Evolutionary conservation across 2,113 vertebrate genomes (phyloP).

Genomic region (Fregata magnificens): DNA sequence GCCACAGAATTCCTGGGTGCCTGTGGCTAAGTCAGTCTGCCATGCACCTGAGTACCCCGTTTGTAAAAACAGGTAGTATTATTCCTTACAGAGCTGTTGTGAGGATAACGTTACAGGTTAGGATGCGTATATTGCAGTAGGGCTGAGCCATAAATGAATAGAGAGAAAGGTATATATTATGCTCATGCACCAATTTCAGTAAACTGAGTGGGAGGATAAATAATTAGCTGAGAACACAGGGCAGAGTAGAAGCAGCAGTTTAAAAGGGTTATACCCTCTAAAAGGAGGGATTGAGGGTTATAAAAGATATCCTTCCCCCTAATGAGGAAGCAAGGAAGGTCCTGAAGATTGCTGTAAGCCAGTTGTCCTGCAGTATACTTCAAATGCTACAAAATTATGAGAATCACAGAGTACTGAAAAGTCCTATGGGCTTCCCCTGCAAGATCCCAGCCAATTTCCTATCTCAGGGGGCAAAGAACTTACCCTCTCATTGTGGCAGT

Average conservation of each 20-base stretch:
- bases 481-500: neutral
- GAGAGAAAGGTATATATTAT: neutral
- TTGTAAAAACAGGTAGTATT: neutral
- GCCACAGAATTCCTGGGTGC: neutral
- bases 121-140: neutral
- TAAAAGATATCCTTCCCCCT: neutral
- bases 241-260: neutral
- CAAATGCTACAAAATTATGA: neutral
- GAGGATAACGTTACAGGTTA: neutral
- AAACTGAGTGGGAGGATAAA: neutral
- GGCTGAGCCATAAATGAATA: neutral
- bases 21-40: neutral
- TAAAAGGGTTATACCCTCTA: neutral
- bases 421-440: fast-evolving
- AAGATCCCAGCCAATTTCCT: neutral
- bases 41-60: neutral
- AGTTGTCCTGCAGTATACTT: neutral
- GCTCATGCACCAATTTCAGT: neutral
- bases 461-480: neutral
- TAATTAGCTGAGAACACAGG: neutral
- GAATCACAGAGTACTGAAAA: fast-evolving
- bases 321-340: neutral
- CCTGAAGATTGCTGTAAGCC: neutral
- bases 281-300: neutral
- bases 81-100: neutral